phyloP scores from a whole-genome alignment of 2,797 vertebrate species.

The Scomberomorus guttatus region DNA sequence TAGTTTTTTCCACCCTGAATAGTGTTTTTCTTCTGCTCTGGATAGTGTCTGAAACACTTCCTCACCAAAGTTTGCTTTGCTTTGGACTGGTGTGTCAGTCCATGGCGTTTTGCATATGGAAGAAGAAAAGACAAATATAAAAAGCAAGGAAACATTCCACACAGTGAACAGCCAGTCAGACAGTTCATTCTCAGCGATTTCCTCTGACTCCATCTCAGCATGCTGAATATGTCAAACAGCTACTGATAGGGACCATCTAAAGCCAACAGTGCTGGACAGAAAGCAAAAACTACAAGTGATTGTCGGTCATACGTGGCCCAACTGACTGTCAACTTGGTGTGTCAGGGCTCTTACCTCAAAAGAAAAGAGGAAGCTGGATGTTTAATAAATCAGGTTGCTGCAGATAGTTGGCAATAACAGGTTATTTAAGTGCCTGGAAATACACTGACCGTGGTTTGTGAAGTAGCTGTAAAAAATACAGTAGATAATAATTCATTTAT shows the following conservation, averaged over 20 bases:
- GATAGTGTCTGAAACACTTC: slow-evolving; percentile 10
- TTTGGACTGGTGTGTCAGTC: slow-evolving; percentile 12
- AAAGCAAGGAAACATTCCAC: slow-evolving; percentile 18
- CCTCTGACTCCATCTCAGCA: slow-evolving; percentile 2
- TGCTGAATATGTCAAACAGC: slow-evolving; percentile 24
- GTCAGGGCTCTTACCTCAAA: neutral
- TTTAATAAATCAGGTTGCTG: slow-evolving; percentile 32
- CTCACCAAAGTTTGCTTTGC: neutral
- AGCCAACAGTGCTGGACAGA: slow-evolving; percentile 8
- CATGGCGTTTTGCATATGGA: neutral
- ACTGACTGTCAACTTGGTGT: slow-evolving; percentile 8
- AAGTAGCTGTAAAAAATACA: slow-evolving; percentile 1
- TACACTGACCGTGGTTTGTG: slow-evolving; percentile 1
- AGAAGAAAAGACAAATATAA: neutral
- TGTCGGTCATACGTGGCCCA: neutral
- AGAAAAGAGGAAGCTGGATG: slow-evolving; percentile 14
- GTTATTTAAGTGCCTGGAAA: slow-evolving; percentile 19
- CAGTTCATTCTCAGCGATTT: slow-evolving; percentile 20
- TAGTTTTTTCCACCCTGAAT: neutral
- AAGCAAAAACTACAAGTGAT: slow-evolving; percentile 16
- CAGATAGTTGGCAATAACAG: slow-evolving; percentile 22
- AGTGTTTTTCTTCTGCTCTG: slow-evolving; percentile 13
- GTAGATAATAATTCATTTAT: neutral
- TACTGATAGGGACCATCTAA: slow-evolving; percentile 7
- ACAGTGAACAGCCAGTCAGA: neutral